phyloP scores from a whole-genome alignment of 2,113 vertebrate genomes.

The Myotis lucifugus region DNA sequence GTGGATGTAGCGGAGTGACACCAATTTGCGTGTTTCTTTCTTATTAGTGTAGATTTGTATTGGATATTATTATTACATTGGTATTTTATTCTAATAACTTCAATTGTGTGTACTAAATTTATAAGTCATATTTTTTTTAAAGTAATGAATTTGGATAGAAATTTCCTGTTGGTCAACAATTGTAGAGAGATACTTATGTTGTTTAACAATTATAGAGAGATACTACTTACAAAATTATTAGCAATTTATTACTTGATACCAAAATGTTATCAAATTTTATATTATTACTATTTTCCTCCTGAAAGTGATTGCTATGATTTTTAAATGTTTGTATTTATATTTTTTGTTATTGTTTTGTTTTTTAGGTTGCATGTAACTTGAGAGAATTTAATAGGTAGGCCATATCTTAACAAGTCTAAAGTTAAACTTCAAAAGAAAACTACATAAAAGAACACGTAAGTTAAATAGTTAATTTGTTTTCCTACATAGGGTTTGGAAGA shows the following conservation, averaged over 20 bases:
- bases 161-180: not conserved
- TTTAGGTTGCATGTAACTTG: no score
- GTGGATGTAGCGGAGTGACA: no score
- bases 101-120: not conserved
- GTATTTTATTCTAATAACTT: conserved; percentile 36
- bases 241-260: not conserved
- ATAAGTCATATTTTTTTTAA: not conserved
- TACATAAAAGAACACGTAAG: no score
- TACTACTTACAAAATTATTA: not conserved
- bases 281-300: not conserved
- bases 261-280: not conserved
- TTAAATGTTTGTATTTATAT: not conserved
- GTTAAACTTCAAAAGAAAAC: no score
- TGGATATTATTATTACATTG: not conserved
- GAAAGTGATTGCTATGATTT: conserved; percentile 19
- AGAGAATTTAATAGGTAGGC: no score
- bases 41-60: not conserved
- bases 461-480: no score
- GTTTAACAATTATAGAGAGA: not conserved
- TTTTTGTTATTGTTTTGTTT: no score
- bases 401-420: no score
- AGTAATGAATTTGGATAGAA: not conserved
- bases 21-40: no score
- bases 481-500: no score
- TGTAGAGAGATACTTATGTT: not conserved